These are phyloP conservation scores for Apostichopus parvimensis DNA, from an alignment of 35 echinoderm and acorn worm species.

Conservation along the genomic window DNA sequence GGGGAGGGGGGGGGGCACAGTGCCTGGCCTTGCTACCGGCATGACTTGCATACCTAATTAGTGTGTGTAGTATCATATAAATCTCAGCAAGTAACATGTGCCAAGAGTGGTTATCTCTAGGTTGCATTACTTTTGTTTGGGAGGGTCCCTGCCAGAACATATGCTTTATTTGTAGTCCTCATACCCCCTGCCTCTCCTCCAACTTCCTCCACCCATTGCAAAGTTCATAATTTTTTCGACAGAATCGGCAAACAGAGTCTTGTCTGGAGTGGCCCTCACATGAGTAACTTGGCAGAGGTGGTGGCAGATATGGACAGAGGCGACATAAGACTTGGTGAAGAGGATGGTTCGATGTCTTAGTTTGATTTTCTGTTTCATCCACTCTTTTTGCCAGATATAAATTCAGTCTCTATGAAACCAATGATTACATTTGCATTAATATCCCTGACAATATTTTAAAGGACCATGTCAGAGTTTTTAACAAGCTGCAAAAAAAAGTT, in stretches of 20 bases:
- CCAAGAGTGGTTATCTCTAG: too few species aligned
- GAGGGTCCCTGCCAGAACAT: too few species aligned
- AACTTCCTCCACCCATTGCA: neutral
- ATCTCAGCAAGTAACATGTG: too few species aligned
- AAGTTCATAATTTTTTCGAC: neutral
- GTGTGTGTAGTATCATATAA: too few species aligned
- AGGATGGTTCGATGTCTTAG: constrained; percentile 47
- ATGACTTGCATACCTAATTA: too few species aligned
- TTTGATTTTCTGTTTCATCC: constrained; percentile 42
- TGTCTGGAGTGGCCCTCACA: constrained; percentile 69
- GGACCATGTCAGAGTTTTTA: neutral
- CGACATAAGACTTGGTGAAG: constrained; percentile 80
- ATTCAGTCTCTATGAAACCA: neutral
- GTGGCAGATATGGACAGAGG: constrained; percentile 91
- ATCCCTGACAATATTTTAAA: neutral
- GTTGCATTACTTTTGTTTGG: too few species aligned
- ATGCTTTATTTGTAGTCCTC: neutral
- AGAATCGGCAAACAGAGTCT: constrained; percentile 63
- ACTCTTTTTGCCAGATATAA: constrained; percentile 11
- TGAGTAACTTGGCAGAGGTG: constrained; percentile 75
- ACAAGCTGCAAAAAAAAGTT: too few species aligned
- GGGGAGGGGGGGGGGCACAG: too few species aligned
- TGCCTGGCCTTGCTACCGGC: too few species aligned
- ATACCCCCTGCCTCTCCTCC: neutral
- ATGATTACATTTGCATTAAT: too few species aligned